Evolutionary conservation across 2,113 vertebrate genomes (phyloP), one percentile per base, ranked within the genome.

Genomic region (Dasypus novemcinctus): DNA sequence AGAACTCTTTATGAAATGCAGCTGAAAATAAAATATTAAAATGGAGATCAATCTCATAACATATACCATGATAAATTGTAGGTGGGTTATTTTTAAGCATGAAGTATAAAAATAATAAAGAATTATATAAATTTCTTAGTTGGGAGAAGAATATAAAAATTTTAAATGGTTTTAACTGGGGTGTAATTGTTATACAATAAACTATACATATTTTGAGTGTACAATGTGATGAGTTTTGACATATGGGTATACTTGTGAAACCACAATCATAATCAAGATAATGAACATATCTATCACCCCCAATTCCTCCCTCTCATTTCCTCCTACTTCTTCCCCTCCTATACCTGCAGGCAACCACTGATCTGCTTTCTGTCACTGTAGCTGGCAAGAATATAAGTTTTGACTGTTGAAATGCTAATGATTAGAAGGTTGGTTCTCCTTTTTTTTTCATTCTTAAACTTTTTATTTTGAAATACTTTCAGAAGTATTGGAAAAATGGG

Each of bases 1-100:
- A 76, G 38, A 64, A 54, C 43, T 91, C 61, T 90, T 68, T 86
- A 46, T 92, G 21, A 95, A 89, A 89, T 91, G 46, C 21, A 64
- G 15, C 29, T 92, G 43, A 69, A 76, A 89, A 75, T 14, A 61
- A n/a, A 87, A 41, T 75, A 81, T 31, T 43, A 79, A 90, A 92
- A 92, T 21, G 66, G 36, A 64, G 9, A 66, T 41, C 31, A 27
- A 59, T 31, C 20, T 31, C 5, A 33, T 17, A 52, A n/a, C 21
- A 72, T 54, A 54, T 54, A 59, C 27, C 17, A 80, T 14, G 38
- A n/a, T 43, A 89, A 74, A 81, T 90, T 92, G 17, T 52, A 63
- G 33, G 9, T 57, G 11, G 75, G 12, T 79, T 57, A 17, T 20
- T 66, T 18, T 25, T 64, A 79, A 79, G n/a, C 46, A 68, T 52